A percentile compares a stretch with the other conserved stretches of the same genome.
These are phyloP conservation scores for Ciona savignyi DNA, from an alignment of 23 tunicate genomes.

Conservation along the genomic window DNA sequence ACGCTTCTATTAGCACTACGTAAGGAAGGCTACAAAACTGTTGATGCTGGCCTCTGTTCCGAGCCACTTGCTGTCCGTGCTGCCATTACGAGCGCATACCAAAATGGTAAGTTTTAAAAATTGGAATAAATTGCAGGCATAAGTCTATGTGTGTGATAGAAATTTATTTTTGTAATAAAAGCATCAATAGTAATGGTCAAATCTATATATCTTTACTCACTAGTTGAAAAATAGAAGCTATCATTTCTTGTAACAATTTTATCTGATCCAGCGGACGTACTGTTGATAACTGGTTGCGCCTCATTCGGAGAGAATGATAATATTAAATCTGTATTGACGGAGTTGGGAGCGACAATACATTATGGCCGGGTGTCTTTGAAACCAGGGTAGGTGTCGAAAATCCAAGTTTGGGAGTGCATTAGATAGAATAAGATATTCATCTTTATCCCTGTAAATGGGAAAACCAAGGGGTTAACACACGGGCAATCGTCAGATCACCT, in stretches of 20 bases:
- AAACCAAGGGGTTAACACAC: no score
- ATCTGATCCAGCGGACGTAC: constrained; percentile 85
- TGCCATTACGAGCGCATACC: constrained; percentile 22
- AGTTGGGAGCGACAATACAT: constrained; percentile 75
- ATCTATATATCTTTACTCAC: no score
- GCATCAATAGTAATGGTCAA: no score
- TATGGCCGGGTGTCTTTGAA: constrained; percentile 75
- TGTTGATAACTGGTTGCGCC: constrained; percentile 89
- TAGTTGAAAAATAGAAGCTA: no score
- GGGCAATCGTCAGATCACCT: no score
- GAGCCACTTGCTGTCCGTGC: constrained; percentile 22
- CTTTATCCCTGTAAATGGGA: no score
- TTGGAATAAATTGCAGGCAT: no score
- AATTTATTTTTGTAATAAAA: no score
- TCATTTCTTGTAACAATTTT: no score
- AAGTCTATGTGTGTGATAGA: no score
- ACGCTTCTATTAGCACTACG: constrained; percentile 44
- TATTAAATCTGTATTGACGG: constrained; percentile 43
- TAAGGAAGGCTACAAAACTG: constrained; percentile 34
- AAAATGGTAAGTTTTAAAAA: constrained; percentile 24
- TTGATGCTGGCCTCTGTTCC: constrained; percentile 70
- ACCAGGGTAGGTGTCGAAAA: constrained; percentile 89
- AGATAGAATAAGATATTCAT: no score
- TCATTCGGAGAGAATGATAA: constrained; percentile 90
- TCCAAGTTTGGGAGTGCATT: not conserved